These are phyloP conservation scores for Rhagium mordax DNA, from an alignment of 2,888 invertebrate species.

Conservation along the genomic window DNA sequence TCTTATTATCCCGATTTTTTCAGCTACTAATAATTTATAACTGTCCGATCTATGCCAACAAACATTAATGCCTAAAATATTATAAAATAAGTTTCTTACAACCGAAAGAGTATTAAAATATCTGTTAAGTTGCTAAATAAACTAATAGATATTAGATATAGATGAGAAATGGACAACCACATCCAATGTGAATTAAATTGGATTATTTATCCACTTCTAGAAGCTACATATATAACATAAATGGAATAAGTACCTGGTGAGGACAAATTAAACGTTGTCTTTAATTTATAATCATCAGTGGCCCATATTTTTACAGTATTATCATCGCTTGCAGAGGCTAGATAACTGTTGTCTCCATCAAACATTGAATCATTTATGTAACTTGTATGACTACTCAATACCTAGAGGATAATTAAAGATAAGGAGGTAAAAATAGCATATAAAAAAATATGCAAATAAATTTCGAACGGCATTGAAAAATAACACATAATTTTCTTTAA, in stretches of 20 bases:
- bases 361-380: constrained; percentile 81
- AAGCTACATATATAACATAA: not conserved
- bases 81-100: not conserved
- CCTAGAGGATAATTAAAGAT: constrained; percentile 64
- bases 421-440: not conserved
- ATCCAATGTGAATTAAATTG: too few species aligned
- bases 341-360: constrained; percentile 78
- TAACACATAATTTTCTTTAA: too few species aligned
- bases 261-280: constrained; percentile 76
- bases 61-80: constrained; percentile 71
- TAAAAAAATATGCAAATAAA: not conserved
- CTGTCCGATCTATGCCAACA: constrained; percentile 81
- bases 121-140: too few species aligned
- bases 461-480: constrained; percentile 1
- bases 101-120: too few species aligned
- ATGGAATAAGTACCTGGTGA: constrained; percentile 73
- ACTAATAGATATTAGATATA: too few species aligned
- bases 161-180: too few species aligned
- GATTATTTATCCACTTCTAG: too few species aligned
- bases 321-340: constrained; percentile 86
- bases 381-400: constrained; percentile 76
- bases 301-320: constrained; percentile 82
- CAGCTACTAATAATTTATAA: constrained; percentile 81
- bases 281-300: constrained; percentile 71
- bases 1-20: constrained; percentile 82